Evolutionary conservation across 2,888 invertebrate species (phyloP), one percentile per base, ranked within the genome.

Genomic region (Drosophila testacea): DNA sequence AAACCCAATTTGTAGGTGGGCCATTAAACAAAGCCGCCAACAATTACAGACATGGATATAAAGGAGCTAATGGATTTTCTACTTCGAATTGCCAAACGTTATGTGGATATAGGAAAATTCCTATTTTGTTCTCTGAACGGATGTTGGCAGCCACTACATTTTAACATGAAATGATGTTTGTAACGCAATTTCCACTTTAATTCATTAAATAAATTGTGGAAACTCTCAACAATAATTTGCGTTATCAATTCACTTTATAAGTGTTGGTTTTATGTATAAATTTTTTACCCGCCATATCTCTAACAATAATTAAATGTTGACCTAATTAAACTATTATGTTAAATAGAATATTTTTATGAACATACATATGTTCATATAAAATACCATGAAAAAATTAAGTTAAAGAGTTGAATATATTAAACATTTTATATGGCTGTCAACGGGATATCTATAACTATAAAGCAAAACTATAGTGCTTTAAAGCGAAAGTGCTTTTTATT

Each of bases 11-110:
- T 16, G 52, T 36, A 16, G 52, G 27, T 16, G 44, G 42, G 16
- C 13, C 30, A 39, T 48, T 36, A 13, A 32, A 27, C 41, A 46
- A 46, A 59, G 10, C 22, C 46, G 32, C n/a, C 36, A 72, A 61
- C 44, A 44, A 44, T 50, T 36, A 11, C 28, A 30, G 5, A 36
- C 41, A 42, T 10, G 16, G 22, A 38, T 47, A 22, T 61, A 55
- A 61, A 61, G 28, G 4, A 52, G 39, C 56, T 73, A 69, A 75
- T 75, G 70, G 70, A 48, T 62, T 50, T 67, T 47, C 10, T 7
- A 13, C 47, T 11, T 27, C n/a, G 16, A 42, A 46, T 36, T 36
- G n/a, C 34, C n/a, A 13, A 27, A 27, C 13, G 48, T 42, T 47
- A 39, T 50, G 41, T 55, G 39, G 10, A 57, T 47, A 7, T 36